These are phyloP conservation scores for Pheosia gnoma DNA, from an alignment of 2,888 invertebrate species.

Conservation along the genomic window DNA sequence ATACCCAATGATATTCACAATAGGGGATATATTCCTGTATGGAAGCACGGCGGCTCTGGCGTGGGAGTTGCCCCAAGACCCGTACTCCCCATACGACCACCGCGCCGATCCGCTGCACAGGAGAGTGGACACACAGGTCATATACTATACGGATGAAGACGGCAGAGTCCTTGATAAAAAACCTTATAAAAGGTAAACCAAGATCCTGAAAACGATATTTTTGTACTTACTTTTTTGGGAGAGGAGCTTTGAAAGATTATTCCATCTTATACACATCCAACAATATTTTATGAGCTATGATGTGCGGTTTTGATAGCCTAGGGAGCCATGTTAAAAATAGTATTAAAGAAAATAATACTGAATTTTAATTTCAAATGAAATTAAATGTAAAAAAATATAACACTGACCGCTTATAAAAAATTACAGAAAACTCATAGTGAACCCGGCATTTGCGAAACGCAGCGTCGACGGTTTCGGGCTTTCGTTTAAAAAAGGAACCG, in stretches of 20 bases:
- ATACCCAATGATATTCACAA: slow-evolving; percentile 76
- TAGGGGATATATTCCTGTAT: slow-evolving; percentile 85
- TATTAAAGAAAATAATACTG: too few species aligned
- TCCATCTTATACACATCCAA: too few species aligned
- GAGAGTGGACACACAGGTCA: slow-evolving; percentile 63
- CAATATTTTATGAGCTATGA: too few species aligned
- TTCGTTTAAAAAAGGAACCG: slow-evolving; percentile 50
- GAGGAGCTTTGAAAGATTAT: too few species aligned
- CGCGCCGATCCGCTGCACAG: slow-evolving; percentile 76
- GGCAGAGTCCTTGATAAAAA: slow-evolving; percentile 64
- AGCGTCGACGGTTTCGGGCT: slow-evolving; percentile 54
- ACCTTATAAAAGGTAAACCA: slow-evolving; percentile 65
- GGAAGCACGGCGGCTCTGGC: slow-evolving; percentile 91
- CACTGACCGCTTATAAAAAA: slow-evolving; percentile 39
- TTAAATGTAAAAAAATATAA: slow-evolving; percentile 33
- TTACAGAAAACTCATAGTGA: slow-evolving; percentile 75
- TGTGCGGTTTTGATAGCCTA: too few species aligned
- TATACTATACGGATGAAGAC: slow-evolving; percentile 67
- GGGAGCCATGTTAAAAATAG: too few species aligned
- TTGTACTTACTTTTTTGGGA: too few species aligned
- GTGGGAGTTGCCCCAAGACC: slow-evolving; percentile 89
- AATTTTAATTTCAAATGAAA: too few species aligned
- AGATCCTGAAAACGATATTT: background rate
- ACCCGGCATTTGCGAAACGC: slow-evolving; percentile 80
- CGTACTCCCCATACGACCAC: slow-evolving; percentile 75